Conservation (phyloP, 1,140 invertebrate genomes). For the Trypoxylus dichotomus region DNA sequence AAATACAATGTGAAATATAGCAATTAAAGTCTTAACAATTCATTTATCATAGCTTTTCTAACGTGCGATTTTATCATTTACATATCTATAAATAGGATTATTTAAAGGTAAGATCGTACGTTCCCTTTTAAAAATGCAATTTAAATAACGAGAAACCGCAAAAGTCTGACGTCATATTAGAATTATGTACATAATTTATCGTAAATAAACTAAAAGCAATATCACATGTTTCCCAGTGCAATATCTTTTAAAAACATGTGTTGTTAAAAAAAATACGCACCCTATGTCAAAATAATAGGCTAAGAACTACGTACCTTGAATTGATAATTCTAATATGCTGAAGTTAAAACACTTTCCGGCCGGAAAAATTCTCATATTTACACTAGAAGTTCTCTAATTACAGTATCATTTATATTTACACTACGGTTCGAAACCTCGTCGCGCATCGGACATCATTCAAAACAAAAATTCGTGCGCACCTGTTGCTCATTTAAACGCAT, state of each 20-base stretch:
- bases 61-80: not conserved
- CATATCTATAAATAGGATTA: not conserved
- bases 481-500: slow-evolving; percentile 5
- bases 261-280: not conserved
- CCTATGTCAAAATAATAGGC: not conserved
- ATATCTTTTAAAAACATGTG: not conserved
- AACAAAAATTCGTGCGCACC: slow-evolving; percentile 1
- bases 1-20: too few relatives aligned
- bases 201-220: not conserved
- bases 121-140: not conserved
- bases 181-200: not conserved
- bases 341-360: not conserved
- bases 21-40: too few relatives aligned
- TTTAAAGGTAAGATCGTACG: not conserved
- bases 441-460: not conserved
- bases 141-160: not conserved
- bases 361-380: slow-evolving; percentile 5
- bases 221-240: not conserved
- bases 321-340: not conserved
- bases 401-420: not conserved
- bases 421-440: not conserved
- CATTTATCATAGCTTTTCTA: too few relatives aligned
- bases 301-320: not conserved
- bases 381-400: not conserved
- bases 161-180: not conserved